These are phyloP conservation scores for Colaptes auratus DNA, from an alignment of 2,113 vertebrate species.

Conservation along the genomic window DNA sequence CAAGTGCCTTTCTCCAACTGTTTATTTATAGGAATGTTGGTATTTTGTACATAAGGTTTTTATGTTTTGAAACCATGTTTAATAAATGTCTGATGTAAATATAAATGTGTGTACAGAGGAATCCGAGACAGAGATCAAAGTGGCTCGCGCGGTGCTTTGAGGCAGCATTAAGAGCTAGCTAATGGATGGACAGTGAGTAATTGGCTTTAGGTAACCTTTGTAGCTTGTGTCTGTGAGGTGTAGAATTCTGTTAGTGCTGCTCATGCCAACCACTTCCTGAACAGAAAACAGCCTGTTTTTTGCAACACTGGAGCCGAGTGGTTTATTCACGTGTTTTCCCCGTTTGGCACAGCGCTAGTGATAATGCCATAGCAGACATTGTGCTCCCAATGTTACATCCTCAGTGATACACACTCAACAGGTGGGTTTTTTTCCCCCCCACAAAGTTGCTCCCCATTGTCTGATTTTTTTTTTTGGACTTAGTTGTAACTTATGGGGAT, in stretches of 20 bases:
- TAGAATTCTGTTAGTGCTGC: slow-evolving; percentile 65
- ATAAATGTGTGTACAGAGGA: slow-evolving; percentile 79
- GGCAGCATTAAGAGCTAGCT: slow-evolving; percentile 65
- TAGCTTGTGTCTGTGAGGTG: slow-evolving; percentile 68
- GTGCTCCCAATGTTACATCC: not conserved
- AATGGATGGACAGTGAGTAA: slow-evolving; percentile 61
- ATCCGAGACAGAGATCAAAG: slow-evolving; percentile 72
- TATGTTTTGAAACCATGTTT: slow-evolving; percentile 79
- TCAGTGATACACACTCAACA: not conserved
- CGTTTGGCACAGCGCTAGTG: slow-evolving; percentile 4
- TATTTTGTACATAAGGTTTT: slow-evolving; percentile 83
- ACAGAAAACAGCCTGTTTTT: not conserved
- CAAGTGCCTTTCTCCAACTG: slow-evolving; percentile 87
- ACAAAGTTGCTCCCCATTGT: not conserved
- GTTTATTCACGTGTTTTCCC: slow-evolving; percentile 2
- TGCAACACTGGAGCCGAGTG: not conserved
- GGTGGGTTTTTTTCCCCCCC: not conserved
- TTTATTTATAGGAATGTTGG: slow-evolving; percentile 86
- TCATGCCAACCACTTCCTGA: slow-evolving; percentile 60
- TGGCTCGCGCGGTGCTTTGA: slow-evolving; percentile 68
- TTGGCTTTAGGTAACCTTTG: slow-evolving; percentile 66
- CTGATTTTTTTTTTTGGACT: not conserved
- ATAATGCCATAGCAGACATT: not conserved
- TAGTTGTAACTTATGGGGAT: not conserved
- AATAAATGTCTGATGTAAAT: slow-evolving; percentile 82